Percentiles rank a stretch among this genome's conserved stretches.
phyloP scores from a whole-genome alignment of 1,140 invertebrate species.

The Drosophila arawakana region DNA sequence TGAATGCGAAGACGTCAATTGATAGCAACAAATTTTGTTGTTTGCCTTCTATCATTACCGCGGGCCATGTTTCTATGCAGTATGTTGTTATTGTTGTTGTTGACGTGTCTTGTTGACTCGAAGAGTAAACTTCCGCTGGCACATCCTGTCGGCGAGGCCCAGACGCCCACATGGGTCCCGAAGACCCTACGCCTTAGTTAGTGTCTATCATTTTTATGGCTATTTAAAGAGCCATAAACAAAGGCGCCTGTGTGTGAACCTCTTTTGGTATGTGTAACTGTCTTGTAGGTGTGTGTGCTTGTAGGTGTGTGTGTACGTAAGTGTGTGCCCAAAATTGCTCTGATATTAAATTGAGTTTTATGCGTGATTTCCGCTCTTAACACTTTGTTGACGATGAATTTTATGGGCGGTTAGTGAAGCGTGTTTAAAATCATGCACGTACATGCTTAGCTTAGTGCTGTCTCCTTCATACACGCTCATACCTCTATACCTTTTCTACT shows the following conservation, averaged over 20 bases:
- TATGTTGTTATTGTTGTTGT: conserved; percentile 45
- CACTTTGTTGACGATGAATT: conserved; percentile 75
- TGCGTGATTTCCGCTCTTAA: conserved; percentile 76
- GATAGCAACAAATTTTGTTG: conserved; percentile 45
- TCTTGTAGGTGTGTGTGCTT: neutral
- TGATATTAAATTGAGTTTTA: conserved; percentile 76
- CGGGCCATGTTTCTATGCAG: conserved; percentile 7
- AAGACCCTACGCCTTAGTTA: conserved; percentile 17
- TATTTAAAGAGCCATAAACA: conserved; percentile 75
- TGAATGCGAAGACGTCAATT: conserved; percentile 19
- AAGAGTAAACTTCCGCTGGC: conserved; percentile 72
- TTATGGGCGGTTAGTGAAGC: conserved; percentile 63
- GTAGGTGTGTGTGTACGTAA: conserved; percentile 10
- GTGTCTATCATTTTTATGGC: conserved; percentile 77
- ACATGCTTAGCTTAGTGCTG: conserved; percentile 1
- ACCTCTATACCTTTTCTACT: conserved; percentile 2
- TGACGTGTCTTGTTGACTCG: conserved; percentile 61
- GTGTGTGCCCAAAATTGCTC: conserved; percentile 36
- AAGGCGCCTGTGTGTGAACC: conserved; percentile 26
- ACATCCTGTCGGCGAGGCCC: conserved; percentile 58
- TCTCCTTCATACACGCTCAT: neutral
- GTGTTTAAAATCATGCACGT: conserved; percentile 35
- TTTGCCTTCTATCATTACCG: conserved; percentile 44
- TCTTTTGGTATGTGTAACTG: neutral
- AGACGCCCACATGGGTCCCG: conserved; percentile 29